Conservation (phyloP, 2,797 vertebrate genomes). For the Dallia pectoralis region DNA sequence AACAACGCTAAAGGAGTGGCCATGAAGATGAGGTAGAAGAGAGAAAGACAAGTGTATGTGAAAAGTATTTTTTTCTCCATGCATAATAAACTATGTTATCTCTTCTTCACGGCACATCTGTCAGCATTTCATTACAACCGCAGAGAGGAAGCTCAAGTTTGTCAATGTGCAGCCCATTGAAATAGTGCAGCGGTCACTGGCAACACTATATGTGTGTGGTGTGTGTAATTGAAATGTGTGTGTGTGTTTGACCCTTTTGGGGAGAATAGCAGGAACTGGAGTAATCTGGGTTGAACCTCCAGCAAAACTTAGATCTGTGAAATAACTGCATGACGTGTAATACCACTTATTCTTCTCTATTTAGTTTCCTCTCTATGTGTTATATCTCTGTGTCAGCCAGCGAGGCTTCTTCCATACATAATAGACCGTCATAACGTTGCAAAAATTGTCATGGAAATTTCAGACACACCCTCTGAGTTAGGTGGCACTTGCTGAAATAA, state of each 20-base stretch:
- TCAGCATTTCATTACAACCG: not conserved
- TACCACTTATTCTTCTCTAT: not conserved
- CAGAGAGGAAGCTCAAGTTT: not conserved
- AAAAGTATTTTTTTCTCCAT: slow-evolving; percentile 3
- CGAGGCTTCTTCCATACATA: not conserved
- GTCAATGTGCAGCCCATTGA: not conserved
- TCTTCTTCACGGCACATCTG: not conserved
- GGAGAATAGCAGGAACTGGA: no score
- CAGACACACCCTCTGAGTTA: not conserved
- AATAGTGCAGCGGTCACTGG: not conserved
- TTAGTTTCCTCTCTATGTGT: not conserved
- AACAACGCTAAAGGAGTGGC: no score
- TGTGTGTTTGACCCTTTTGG: no score
- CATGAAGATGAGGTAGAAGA: no score
- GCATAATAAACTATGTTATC: slow-evolving; percentile 16
- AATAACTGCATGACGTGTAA: not conserved
- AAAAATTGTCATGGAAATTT: not conserved
- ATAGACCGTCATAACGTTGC: not conserved
- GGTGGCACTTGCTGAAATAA: not conserved
- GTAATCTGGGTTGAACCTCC: no score
- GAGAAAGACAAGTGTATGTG: not conserved
- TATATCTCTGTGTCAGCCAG: not conserved
- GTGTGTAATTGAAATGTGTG: not conserved
- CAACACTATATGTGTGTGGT: slow-evolving; percentile 5
- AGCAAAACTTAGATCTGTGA: not conserved